These are phyloP conservation scores for Erebia ligea DNA, from an alignment of 2,888 invertebrate species.

Conservation along the genomic window DNA sequence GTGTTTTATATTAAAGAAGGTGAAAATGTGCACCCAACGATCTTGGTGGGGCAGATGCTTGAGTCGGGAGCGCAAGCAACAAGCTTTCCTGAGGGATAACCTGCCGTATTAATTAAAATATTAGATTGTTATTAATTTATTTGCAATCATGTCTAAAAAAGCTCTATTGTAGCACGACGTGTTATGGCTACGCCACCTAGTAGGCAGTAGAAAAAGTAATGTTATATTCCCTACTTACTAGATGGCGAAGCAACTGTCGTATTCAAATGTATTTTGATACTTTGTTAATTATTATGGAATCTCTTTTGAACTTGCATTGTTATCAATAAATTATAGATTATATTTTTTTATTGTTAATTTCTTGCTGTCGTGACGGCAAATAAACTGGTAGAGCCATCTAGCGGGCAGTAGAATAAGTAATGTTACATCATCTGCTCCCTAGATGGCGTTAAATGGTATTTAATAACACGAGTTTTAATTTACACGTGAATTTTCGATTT, in stretches of 20 bases:
- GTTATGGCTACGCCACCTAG: not conserved
- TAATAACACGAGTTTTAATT: not conserved
- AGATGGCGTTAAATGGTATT: not conserved
- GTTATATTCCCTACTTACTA: not conserved
- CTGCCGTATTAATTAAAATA: constrained; percentile 81
- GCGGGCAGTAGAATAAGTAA: not conserved
- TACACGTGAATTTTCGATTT: too few species aligned
- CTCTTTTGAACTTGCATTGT: too few species aligned
- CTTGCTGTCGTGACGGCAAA: not conserved
- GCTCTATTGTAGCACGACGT: not conserved
- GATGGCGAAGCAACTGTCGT: not conserved
- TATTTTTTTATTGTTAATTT: too few species aligned
- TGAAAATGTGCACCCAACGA: constrained; percentile 88
- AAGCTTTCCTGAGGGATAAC: constrained; percentile 90
- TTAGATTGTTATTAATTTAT: not conserved
- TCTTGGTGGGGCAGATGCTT: constrained; percentile 94
- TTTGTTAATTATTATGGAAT: not conserved
- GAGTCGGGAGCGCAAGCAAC: constrained; percentile 85
- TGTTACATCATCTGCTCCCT: not conserved
- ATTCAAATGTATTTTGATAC: not conserved
- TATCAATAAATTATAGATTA: too few species aligned
- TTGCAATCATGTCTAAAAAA: not conserved
- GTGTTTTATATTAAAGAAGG: constrained; percentile 93
- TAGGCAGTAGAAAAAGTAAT: not conserved
- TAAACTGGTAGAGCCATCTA: not conserved